phyloP scores from a whole-genome alignment of 1,140 invertebrate species.

The Heliothis virescens region DNA sequence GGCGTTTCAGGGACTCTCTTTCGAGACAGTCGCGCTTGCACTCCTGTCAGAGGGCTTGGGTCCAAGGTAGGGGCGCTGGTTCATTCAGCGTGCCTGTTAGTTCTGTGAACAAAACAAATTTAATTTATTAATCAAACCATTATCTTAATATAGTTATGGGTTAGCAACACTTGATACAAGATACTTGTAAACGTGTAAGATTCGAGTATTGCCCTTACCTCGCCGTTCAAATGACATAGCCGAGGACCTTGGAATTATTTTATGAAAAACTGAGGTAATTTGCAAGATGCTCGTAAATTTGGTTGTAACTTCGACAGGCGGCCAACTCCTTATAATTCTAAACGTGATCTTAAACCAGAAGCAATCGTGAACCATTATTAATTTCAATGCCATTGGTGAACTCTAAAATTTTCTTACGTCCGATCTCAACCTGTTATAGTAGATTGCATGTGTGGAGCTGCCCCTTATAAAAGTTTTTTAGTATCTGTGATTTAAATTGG shows the following conservation, averaged over 20 bases:
- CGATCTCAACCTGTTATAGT: constrained; percentile 52
- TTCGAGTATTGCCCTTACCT: constrained; percentile 53
- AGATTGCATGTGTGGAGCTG: not conserved
- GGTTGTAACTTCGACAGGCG: constrained; percentile 71
- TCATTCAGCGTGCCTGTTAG: constrained; percentile 96
- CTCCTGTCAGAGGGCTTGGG: constrained; percentile 96
- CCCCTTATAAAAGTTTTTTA: not conserved
- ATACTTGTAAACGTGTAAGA: constrained; percentile 39
- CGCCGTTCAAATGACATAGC: constrained; percentile 55
- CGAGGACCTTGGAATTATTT: constrained; percentile 77
- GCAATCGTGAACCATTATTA: constrained; percentile 68
- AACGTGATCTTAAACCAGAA: constrained; percentile 73
- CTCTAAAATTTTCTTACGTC: constrained; percentile 52
- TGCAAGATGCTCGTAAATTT: constrained; percentile 77
- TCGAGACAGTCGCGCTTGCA: constrained; percentile 96
- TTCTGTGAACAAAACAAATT: constrained; percentile 86
- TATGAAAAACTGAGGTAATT: constrained; percentile 82
- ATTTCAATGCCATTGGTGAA: constrained; percentile 28
- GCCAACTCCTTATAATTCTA: constrained; percentile 71
- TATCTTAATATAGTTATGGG: too few relatives aligned
- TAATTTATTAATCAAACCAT: not conserved
- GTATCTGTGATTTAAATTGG: constrained; percentile 28
- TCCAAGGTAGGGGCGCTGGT: constrained; percentile 94
- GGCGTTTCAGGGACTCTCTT: constrained; percentile 96
- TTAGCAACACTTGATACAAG: not conserved